Conservation (phyloP, 2,888 invertebrate species). For the Sphaerophoria taeniata region DNA sequence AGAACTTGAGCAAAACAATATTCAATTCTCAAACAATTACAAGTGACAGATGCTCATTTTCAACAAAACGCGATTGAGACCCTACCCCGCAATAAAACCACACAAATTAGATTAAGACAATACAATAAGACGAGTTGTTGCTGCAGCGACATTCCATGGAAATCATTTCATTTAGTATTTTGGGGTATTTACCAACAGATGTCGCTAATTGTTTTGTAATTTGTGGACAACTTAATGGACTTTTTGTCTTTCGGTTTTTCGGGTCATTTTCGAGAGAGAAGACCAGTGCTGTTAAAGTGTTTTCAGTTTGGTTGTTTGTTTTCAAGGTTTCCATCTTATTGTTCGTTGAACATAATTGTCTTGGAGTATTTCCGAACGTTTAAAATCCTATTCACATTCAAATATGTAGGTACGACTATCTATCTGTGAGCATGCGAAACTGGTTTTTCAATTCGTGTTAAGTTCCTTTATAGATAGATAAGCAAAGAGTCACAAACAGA, state of each 20-base stretch:
- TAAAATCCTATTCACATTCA: slow-evolving; percentile 7
- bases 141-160: slow-evolving; percentile 2
- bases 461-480: neutral
- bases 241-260: slow-evolving; percentile 65
- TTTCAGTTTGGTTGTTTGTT: too few species aligned
- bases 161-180: slow-evolving; percentile 24
- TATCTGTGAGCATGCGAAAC: slow-evolving; percentile 18
- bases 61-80: slow-evolving; percentile 7
- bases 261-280: slow-evolving; percentile 39
- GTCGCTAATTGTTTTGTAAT: slow-evolving; percentile 71
- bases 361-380: slow-evolving; percentile 44
- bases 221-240: slow-evolving; percentile 68
- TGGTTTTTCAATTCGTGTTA: slow-evolving; percentile 29
- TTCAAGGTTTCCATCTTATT: slow-evolving; percentile 38
- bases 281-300: too few species aligned
- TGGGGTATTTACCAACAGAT: slow-evolving; percentile 55
- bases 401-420: neutral
- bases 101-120: slow-evolving; percentile 15
- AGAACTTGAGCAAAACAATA: slow-evolving; percentile 2
- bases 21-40: slow-evolving; percentile 47
- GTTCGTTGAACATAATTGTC: slow-evolving; percentile 34
- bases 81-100: neutral
- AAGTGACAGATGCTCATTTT: slow-evolving; percentile 46
- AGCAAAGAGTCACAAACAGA: neutral
- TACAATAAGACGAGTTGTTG: neutral